Base-by-base conservation (phyloP, 1,140 invertebrate genomes). In the Coboldia fuscipes region DNA sequence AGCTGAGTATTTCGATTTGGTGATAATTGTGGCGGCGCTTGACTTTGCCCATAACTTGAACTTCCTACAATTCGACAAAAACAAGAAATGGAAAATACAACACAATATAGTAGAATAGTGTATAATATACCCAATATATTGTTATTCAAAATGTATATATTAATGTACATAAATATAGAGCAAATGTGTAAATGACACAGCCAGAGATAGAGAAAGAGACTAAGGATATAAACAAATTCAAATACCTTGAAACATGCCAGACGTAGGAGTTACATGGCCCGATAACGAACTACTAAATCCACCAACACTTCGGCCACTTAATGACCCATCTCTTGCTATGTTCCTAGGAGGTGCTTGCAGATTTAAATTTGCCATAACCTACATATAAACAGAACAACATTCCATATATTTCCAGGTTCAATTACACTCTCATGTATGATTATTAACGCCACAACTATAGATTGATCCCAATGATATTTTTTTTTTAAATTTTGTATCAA, bases 311-410 rank as follows among this genome's bases (percentile, higher is more conserved):
- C 68, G 62, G 34, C 63, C 59, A 43, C 64, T 63, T 46, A 73
- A 59, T 43, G 69, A 67, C 48, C 69, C 62, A 51, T 68, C 72
- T n/a, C n/a, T n/a, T 53, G 68, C 68, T 59, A 73, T 68, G 65
- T 68, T 74, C 65, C 71, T 67, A 61, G 71, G 70, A 44, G 73
- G 72, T 60, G 76, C 73, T 58, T 78, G 74, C 59, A 77, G 77
- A 63, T 77, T 78, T 67, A 78, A 64, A 66, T 77, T 77, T 66
- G 74, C 74, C 74, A 78, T 77, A 70, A 65, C 69, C 68, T 59
- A 56, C 14, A 58, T 59, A 29, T 21, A 30, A 39, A 24, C 21
- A 18, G 18, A 4, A 33, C 10, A 33, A 19, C 18, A 21, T 13
- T 13, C 18, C n/a, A n/a, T n/a, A n/a, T n/a, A n/a, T n/a, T n/a